These are phyloP conservation scores for Vulpes lagopus DNA, from an alignment of 2,113 vertebrate species.

Conservation along the genomic window DNA sequence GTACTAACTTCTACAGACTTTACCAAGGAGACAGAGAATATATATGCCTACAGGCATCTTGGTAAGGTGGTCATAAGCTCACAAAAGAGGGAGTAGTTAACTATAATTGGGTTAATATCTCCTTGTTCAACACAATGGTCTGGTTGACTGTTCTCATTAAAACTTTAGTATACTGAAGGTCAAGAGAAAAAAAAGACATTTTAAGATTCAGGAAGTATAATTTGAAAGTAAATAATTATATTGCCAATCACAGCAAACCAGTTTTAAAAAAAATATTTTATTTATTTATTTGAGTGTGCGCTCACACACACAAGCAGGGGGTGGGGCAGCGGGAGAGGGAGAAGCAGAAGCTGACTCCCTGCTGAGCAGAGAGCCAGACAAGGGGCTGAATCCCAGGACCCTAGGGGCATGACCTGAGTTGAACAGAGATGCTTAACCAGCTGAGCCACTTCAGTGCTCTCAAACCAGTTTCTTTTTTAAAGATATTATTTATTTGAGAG, in stretches of 20 bases:
- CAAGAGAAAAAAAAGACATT: not conserved
- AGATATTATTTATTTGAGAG: not conserved
- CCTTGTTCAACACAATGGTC: not conserved
- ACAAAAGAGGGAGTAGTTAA: not conserved
- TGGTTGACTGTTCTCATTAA: not conserved
- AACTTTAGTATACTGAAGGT: not conserved
- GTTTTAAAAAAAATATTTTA: not conserved
- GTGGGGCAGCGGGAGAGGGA: not conserved
- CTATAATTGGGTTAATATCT: not conserved
- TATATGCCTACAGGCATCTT: not conserved
- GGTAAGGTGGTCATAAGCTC: not conserved
- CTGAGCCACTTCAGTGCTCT: not conserved
- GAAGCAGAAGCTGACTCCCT: not conserved
- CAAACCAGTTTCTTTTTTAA: not conserved
- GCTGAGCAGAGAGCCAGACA: not conserved
- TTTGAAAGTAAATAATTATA: not conserved
- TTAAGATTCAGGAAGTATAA: not conserved
- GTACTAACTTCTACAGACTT: not conserved
- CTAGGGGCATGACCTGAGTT: not conserved
- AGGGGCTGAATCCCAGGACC: not conserved
- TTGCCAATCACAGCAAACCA: not conserved
- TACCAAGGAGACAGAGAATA: not conserved
- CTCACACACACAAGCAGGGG: not conserved
- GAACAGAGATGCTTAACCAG: not conserved
- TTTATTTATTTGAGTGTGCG: not conserved